A percentile compares a stretch with the other conserved stretches of the same genome.
Conservation (phyloP, 2,113 vertebrate species). For the Hemichromis elongatus region DNA sequence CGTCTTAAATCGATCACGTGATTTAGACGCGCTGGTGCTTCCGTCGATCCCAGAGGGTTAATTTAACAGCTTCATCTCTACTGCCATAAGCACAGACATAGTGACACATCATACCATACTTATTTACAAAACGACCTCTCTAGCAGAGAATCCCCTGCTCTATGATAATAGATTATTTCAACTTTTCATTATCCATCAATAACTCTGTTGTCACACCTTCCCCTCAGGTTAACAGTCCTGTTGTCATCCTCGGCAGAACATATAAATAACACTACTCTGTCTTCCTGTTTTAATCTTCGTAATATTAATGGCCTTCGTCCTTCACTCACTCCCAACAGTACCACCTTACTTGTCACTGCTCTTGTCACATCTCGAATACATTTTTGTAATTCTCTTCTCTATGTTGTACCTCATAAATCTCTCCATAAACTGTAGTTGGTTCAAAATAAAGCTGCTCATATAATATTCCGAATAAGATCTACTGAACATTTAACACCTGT, state of each 20-base stretch:
- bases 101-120: background rate
- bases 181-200: background rate
- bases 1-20: no score
- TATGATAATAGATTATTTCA: background rate
- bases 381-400: background rate
- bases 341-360: background rate
- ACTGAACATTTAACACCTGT: background rate
- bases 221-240: background rate
- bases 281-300: background rate
- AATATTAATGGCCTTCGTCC: background rate
- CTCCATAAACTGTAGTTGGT: background rate
- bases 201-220: background rate
- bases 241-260: background rate
- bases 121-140: background rate
- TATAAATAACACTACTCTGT: background rate
- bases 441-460: background rate
- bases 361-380: background rate
- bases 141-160: background rate
- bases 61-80: background rate
- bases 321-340: background rate
- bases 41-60: no score
- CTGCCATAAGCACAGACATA: background rate
- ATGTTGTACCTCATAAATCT: background rate
- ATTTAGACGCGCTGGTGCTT: no score
- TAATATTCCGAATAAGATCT: background rate